Evolutionary conservation across 2,797 vertebrate genomes (phyloP), one percentile per base, ranked within the genome.

Genomic region (Phrynocephalus vlangalii): DNA sequence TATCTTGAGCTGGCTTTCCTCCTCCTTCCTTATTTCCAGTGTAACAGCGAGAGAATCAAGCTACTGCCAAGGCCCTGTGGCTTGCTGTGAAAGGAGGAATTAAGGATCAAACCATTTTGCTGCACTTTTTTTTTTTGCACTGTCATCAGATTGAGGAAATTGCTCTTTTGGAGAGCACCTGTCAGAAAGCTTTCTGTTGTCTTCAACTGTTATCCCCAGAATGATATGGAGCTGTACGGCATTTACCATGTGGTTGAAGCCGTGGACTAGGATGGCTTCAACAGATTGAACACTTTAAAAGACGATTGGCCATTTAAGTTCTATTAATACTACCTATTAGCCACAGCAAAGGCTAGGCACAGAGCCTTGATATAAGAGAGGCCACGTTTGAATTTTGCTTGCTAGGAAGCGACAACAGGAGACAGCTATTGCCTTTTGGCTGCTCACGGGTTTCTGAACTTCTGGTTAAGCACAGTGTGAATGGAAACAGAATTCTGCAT

Each of bases 41-140:
- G 67, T 71, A 86, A 71, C 78, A 76, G 15, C 22, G 52, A 30
- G 60, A 82, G 60, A 82, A 50, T 50, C 82, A 22, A 82, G 80
- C 56, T 82, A 82, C 60, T 77, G 48, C 16, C 3, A 18, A 50
- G 56, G 28, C 28, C 52, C 28, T 68, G 22, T 24, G 33, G n/a
- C 30, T 63, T 38, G 68, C 15, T 33, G 48, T 78, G 75, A 83
- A 38, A n/a, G 63, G 30, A 87, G 50, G 63, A 83, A 77, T 83
- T 60, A 33, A 63, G 10, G 56, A 73, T 73, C 33, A 75, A 68
- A 52, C 44, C 38, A 52, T 60, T 56, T 78, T 83, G 66, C 26
- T 56, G 48, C 22, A 24, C 70, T 78, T 78, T 78, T 56, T 48
- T 77, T 78, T 78, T 56, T 48, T 78, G 18, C 48, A 77, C 16